Conservation (phyloP, 2,888 invertebrate species). For the Drosophila buzzatii region DNA sequence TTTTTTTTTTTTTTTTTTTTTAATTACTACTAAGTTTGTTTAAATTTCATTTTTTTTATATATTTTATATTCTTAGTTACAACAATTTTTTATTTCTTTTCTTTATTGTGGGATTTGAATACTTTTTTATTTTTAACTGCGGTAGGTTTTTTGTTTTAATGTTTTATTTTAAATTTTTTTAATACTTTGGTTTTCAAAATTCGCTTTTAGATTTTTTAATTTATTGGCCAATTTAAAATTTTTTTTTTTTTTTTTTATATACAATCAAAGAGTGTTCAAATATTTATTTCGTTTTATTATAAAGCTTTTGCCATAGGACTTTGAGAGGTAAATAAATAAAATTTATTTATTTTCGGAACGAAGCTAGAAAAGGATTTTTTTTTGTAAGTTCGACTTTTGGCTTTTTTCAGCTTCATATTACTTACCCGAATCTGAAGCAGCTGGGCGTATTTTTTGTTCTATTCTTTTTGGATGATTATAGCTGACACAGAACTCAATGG, state of each 20-base stretch:
- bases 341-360: slow-evolving; percentile 30
- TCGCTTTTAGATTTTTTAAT: slow-evolving; percentile 34
- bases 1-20: slow-evolving; percentile 51
- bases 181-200: slow-evolving; percentile 62
- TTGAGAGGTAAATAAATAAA: slow-evolving; percentile 40
- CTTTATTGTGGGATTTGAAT: slow-evolving; percentile 52
- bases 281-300: slow-evolving; percentile 38
- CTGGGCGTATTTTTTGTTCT: slow-evolving; percentile 21
- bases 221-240: slow-evolving; percentile 62
- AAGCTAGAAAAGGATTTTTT: slow-evolving; percentile 33
- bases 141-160: slow-evolving; percentile 70
- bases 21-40: slow-evolving; percentile 60
- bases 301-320: slow-evolving; percentile 67
- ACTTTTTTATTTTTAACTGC: slow-evolving; percentile 57
- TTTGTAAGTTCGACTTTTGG: background rate
- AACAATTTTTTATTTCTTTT: slow-evolving; percentile 34
- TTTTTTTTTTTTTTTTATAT: slow-evolving; percentile 51
- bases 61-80: slow-evolving; percentile 49
- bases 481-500: slow-evolving; percentile 18
- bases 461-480: slow-evolving; percentile 6
- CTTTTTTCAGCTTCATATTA: background rate
- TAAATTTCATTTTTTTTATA: slow-evolving; percentile 26
- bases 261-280: slow-evolving; percentile 59
- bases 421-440: slow-evolving; percentile 56
- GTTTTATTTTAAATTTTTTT: slow-evolving; percentile 17